phyloP scores from a whole-genome alignment of 2,113 vertebrate species.

The Pygoscelis antarcticus region DNA sequence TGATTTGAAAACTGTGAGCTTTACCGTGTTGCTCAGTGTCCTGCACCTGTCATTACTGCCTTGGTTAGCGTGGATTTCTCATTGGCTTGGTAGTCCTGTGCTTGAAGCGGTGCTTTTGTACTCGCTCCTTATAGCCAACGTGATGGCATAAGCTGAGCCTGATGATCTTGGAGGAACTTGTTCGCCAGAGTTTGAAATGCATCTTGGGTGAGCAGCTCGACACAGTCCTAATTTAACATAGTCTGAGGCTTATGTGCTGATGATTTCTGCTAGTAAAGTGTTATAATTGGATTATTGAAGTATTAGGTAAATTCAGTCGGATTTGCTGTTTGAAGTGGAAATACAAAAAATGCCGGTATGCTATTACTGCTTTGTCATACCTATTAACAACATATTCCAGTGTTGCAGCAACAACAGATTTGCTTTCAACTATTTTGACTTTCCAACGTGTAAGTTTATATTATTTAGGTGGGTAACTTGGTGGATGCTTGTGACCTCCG shows the following conservation, averaged over 20 bases:
- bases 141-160: neutral
- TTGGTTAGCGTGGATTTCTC: neutral
- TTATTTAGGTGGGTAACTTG: neutral
- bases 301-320: slow-evolving; percentile 74
- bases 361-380: slow-evolving; percentile 54
- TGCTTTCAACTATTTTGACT: neutral
- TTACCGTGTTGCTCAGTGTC: neutral
- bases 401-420: slow-evolving; percentile 50
- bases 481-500: neutral
- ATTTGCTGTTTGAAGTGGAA: slow-evolving; percentile 75
- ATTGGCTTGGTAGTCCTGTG: no score
- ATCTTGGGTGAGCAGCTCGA: slow-evolving; percentile 1
- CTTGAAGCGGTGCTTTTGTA: fast-evolving
- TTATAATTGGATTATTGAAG: slow-evolving; percentile 76
- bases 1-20: neutral
- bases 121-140: neutral
- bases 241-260: slow-evolving; percentile 47
- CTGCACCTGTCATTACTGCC: no score
- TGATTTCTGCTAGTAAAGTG: slow-evolving; percentile 69
- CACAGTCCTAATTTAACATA: slow-evolving; percentile 44
- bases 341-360: slow-evolving; percentile 60
- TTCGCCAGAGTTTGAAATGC: neutral
- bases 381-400: slow-evolving; percentile 49
- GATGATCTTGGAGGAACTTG: neutral
- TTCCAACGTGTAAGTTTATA: neutral